Evolutionary conservation across 2,797 vertebrate genomes (phyloP).

Genomic region (Aythya fuligula): DNA sequence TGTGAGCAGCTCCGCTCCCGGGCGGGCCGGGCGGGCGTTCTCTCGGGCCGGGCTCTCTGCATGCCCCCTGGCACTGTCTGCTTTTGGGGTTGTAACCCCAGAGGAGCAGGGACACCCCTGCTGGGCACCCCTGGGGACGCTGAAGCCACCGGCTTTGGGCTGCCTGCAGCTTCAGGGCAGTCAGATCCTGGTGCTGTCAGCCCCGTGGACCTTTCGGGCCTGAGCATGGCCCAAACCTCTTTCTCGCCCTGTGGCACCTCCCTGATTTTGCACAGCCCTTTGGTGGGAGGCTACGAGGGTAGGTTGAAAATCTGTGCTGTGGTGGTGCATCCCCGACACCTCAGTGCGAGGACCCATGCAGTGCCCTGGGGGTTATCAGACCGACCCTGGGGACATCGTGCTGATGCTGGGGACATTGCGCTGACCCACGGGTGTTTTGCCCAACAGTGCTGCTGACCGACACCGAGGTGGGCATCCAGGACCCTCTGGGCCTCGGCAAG

Average conservation of each 20-base stretch:
- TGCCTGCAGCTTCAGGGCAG: neutral
- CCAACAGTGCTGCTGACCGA: slow-evolving; percentile 81
- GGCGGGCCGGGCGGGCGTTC: neutral
- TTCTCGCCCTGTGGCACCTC: neutral
- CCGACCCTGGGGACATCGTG: neutral
- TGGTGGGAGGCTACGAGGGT: neutral
- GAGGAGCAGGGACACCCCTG: neutral
- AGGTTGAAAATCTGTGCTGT: neutral
- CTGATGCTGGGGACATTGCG: accelerated
- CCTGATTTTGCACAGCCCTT: neutral
- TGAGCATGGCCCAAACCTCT: neutral
- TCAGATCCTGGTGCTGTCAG: neutral
- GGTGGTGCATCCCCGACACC: neutral
- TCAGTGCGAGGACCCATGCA: neutral
- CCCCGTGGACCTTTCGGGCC: neutral
- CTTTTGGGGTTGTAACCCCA: neutral
- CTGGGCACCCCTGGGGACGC: neutral
- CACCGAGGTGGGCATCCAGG: slow-evolving; percentile 89
- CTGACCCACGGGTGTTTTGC: neutral
- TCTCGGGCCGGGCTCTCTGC: neutral
- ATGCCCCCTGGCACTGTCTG: neutral
- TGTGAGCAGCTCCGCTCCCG: slow-evolving; percentile 41
- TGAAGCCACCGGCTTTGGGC: neutral
- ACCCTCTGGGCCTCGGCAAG: slow-evolving; percentile 91
- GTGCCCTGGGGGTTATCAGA: neutral